Base-by-base conservation (phyloP, 2,797 vertebrate species). In the Falco peregrinus region DNA sequence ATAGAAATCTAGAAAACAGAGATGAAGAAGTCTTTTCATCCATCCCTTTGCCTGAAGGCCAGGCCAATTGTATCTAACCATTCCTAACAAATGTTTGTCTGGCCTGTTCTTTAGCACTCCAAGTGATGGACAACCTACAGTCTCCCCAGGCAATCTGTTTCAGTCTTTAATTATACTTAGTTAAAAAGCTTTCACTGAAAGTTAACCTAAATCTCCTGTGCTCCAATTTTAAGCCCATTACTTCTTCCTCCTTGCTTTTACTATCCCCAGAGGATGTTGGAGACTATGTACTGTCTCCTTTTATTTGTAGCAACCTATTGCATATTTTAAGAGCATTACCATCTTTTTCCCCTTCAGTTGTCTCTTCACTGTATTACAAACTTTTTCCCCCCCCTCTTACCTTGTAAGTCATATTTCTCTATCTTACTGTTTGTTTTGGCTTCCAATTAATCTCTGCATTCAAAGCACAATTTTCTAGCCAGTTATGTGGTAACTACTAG, bases 171-270 rank as follows among this genome's bases (percentile, higher is more conserved):
- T 87, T 94, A 65, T 57, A 82, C 51, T 43, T 74, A 57, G 75
- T 33, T 78, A 43, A 93, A 86, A 94, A 91, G 37, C 67, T 91
- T 88, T 88, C 60, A 45, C 73, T 92, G 19, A 41, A 95, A 89
- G 51, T 77, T 92, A 84, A 14, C 35, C 29, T 56, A 79, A 81
- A 65, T 87, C 78, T 96, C 59, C 24, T 45, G 35, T 79, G 56
- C 51, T 93, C 75, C 51, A 77, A 35, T 93, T 85, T 89, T 89
- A 60, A 83, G 33, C 63, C 37, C 20, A 41, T 93, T 84, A 76
- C 45, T 19, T 68, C n/a, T 39, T 28, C 29, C 16, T 13, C 3
- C 39, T 20, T 4, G 6, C 4, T 53, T 91, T 79, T 75, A 16
- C 47, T 61, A 10, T 65, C 47, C 67, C 35, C 56, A 63, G 29